A percentile compares a stretch with the other conserved stretches of the same genome.
phyloP scores from a whole-genome alignment of 2,888 invertebrate genomes.

The Escarpia spicata region DNA sequence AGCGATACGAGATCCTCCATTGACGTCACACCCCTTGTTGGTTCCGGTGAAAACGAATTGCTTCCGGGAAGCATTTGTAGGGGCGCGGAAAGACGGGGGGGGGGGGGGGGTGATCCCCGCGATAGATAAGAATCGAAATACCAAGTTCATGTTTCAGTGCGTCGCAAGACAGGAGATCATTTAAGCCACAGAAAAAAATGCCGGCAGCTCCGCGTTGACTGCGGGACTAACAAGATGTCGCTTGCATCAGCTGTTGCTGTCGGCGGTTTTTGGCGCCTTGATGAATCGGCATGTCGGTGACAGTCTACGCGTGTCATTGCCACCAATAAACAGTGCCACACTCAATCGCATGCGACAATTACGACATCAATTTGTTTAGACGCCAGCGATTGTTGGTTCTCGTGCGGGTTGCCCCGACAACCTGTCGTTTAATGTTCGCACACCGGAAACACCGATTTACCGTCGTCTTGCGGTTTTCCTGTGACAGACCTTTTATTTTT shows the following conservation, averaged over 20 bases:
- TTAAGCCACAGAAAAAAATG: not conserved
- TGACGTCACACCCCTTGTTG: not conserved
- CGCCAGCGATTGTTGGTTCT: not conserved
- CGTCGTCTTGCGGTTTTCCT: not conserved
- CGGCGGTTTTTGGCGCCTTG: not conserved
- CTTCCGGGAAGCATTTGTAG: not conserved
- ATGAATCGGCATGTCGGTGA: not conserved
- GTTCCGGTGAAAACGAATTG: slow-evolving; percentile 11
- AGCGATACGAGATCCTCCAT: not conserved
- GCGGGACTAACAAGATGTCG: slow-evolving; percentile 1
- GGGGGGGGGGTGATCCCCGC: not conserved
- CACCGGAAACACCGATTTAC: not conserved
- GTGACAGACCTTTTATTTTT: not conserved
- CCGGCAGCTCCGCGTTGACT: not conserved
- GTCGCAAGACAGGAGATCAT: not conserved
- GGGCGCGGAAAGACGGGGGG: not conserved
- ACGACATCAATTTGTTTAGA: not conserved
- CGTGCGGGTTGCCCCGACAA: not conserved
- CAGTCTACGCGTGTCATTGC: not conserved
- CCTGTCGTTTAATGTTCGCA: not conserved
- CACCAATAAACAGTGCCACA: not conserved
- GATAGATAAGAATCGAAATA: not conserved
- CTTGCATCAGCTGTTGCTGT: not conserved
- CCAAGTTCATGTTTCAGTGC: not conserved
- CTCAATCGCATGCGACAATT: not conserved